A percentile compares a stretch with the other conserved stretches of the same genome.
Evolutionary conservation across 2,888 invertebrate species (phyloP).

Genomic region (Melinopterus prodromus): DNA sequence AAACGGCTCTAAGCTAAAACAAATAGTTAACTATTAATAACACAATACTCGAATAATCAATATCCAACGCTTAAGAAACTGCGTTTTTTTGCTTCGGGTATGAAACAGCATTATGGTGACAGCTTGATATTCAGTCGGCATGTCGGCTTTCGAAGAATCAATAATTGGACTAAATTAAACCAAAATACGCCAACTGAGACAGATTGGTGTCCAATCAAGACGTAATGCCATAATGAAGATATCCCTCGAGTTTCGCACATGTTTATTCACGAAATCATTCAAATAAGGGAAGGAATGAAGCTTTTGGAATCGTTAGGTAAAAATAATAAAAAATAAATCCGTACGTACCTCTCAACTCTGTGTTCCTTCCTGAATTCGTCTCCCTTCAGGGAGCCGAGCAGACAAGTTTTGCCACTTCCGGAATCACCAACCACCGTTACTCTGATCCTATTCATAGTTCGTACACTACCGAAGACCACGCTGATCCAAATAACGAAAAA

Average conservation of each 20-base stretch:
- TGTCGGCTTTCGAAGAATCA: background rate
- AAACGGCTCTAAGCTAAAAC: conserved; percentile 27
- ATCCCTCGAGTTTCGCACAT: no score
- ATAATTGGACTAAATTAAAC: background rate
- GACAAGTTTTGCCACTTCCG: conserved; percentile 86
- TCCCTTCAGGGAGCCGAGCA: conserved; percentile 81
- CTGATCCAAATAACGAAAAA: background rate
- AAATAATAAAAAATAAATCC: background rate
- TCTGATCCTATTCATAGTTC: conserved; percentile 64
- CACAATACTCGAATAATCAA: background rate
- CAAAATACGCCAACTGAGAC: background rate
- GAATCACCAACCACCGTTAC: conserved; percentile 85
- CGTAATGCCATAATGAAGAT: no score
- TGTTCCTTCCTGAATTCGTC: conserved; percentile 83
- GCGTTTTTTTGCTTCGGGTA: no score
- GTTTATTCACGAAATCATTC: background rate
- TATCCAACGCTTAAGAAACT: no score
- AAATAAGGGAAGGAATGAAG: background rate
- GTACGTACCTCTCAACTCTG: conserved; percentile 81
- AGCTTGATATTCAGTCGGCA: no score
- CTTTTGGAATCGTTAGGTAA: background rate
- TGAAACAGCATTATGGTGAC: no score
- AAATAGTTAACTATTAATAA: background rate
- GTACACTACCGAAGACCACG: background rate
- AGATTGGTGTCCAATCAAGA: background rate